phyloP scores from a whole-genome alignment of 2,113 vertebrate genomes.

The Catharus minimus region DNA sequence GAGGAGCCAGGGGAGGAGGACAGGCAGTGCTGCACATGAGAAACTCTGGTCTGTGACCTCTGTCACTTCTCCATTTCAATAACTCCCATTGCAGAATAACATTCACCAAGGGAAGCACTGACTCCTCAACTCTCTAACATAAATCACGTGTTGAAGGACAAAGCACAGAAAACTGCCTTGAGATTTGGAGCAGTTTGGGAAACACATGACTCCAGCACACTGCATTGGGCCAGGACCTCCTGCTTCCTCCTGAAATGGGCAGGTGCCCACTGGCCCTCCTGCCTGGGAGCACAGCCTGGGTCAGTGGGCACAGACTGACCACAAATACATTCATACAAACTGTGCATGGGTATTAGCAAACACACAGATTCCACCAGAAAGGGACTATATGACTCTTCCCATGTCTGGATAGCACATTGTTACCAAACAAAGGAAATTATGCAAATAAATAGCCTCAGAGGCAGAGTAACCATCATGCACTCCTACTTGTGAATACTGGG shows the following conservation, averaged over 20 bases:
- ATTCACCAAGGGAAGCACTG: background rate
- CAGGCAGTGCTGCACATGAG: background rate
- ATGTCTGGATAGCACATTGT: background rate
- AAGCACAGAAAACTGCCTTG: background rate
- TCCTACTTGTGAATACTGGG: constrained; percentile 1
- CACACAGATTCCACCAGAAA: background rate
- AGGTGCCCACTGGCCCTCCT: background rate
- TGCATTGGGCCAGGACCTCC: background rate
- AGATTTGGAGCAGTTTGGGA: background rate
- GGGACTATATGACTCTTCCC: background rate
- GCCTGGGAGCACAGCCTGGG: background rate
- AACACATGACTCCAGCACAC: background rate
- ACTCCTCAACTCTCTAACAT: background rate
- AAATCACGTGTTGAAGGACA: constrained; percentile 14
- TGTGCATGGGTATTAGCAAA: background rate
- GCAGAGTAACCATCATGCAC: constrained; percentile 6
- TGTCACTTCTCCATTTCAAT: background rate
- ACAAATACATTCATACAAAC: background rate
- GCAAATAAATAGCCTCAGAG: constrained; percentile 37
- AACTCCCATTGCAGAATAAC: background rate
- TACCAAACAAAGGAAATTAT: constrained; percentile 51
- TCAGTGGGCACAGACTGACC: background rate
- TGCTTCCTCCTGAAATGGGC: background rate
- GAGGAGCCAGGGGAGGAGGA: background rate
- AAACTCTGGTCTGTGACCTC: background rate